Conservation (phyloP, 2,113 vertebrate genomes). For the Cololabis saira region DNA sequence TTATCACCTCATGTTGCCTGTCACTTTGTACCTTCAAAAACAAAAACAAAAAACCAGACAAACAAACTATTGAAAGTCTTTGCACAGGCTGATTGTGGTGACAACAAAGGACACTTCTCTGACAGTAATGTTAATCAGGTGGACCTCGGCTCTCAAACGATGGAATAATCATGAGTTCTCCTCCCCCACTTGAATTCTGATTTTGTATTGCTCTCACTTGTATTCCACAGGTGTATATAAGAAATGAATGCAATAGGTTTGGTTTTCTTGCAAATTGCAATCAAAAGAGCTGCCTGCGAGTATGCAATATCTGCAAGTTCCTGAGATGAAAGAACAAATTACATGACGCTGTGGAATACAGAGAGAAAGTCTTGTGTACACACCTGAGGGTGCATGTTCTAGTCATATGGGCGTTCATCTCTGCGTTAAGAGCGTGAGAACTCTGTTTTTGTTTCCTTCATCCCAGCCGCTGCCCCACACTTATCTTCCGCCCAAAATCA, state of each 20-base stretch:
- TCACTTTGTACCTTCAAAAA: slow-evolving; percentile 54
- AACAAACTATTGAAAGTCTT: slow-evolving; percentile 14
- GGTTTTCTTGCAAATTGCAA: slow-evolving; percentile 10
- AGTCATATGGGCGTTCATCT: slow-evolving; percentile 5
- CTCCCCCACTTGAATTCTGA: neutral
- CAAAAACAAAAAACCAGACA: slow-evolving; percentile 38
- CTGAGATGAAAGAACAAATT: slow-evolving; percentile 7
- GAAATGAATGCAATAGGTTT: slow-evolving; percentile 4
- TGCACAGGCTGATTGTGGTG: slow-evolving; percentile 28
- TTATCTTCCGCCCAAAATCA: neutral
- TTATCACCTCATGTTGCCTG: slow-evolving; percentile 34
- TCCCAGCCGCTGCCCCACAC: neutral
- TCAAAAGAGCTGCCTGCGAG: slow-evolving; percentile 7
- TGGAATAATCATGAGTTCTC: slow-evolving; percentile 43
- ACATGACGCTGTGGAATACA: neutral
- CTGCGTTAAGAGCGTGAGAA: slow-evolving; percentile 6
- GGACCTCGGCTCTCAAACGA: slow-evolving; percentile 23
- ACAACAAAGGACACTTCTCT: slow-evolving; percentile 41
- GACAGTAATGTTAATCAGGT: slow-evolving; percentile 42
- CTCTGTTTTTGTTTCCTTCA: neutral
- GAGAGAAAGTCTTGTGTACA: neutral
- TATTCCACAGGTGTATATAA: neutral
- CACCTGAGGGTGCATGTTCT: neutral
- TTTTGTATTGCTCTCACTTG: neutral
- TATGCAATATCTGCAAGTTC: neutral